phyloP scores from a whole-genome alignment of 2,888 invertebrate species.

The Stenoptilia bipunctidactyla region DNA sequence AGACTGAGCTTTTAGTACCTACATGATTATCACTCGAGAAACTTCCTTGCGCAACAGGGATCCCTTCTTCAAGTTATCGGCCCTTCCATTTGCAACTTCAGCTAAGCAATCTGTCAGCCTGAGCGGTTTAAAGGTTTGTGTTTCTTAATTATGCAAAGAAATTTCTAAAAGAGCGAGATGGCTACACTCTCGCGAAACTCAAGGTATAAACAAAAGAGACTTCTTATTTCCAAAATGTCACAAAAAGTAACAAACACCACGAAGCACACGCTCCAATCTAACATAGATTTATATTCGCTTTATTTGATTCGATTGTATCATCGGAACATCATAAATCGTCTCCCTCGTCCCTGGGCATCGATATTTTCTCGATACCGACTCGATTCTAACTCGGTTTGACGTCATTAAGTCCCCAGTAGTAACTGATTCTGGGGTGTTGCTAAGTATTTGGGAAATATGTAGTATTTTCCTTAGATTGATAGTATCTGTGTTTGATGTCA shows the following conservation, averaged over 20 bases:
- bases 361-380: conserved; percentile 35
- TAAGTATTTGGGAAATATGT: conserved; percentile 26
- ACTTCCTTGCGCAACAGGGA: too few relatives aligned
- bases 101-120: too few relatives aligned
- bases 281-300: conserved; percentile 65
- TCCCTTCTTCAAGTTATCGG: too few relatives aligned
- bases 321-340: conserved; percentile 65
- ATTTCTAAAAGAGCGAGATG: too few relatives aligned
- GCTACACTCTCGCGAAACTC: too few relatives aligned
- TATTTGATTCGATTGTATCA: conserved; percentile 70
- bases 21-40: too few relatives aligned
- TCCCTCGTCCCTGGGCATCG: conserved; percentile 24
- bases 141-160: too few relatives aligned
- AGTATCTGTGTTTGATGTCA: conserved; percentile 5
- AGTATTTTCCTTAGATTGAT: conserved; percentile 21
- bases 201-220: too few relatives aligned
- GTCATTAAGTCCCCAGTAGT: conserved; percentile 57
- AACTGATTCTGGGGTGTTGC: conserved; percentile 38
- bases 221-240: conserved; percentile 12
- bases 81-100: too few relatives aligned
- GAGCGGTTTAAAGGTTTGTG: too few relatives aligned
- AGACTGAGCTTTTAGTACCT: too few relatives aligned
- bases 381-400: conserved; percentile 45
- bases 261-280: conserved; percentile 43
- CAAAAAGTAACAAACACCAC: conserved; percentile 28